Evolutionary conservation across 2,113 vertebrate genomes (phyloP), one percentile per base, ranked within the genome.

Genomic region (Lepisosteus oculatus): DNA sequence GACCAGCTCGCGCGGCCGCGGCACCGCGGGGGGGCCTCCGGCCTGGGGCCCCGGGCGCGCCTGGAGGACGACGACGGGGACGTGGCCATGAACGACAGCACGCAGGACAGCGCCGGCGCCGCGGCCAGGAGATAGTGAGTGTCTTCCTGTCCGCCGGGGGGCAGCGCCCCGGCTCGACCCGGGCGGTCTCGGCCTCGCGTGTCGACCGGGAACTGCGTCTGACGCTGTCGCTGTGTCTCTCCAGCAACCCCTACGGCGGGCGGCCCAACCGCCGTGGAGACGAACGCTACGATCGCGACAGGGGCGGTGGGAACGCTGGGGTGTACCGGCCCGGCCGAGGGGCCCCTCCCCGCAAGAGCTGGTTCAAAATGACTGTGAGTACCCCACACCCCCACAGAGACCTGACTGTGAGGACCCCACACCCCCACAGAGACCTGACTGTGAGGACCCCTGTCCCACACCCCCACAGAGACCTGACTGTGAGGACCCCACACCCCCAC

Each of bases 351-450:
- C 77, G 72, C 4, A 87, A 78, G 5, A 85, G 79, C 55, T 96
- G 95, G 81, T 80, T 76, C 64, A 80, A 71, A 54, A 86, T 96
- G 47, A 95, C 93, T 61, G 95, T 97, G 79, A 69, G 94, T 87
- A 42, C 0, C 3, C 14, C 2, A 55, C 68, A 29, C 29, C 29
- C 29, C 29, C 29, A 29, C 29, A 29, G 29, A 29, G 29, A 29
- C 29, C 29, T 29, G 29, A 29, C 29, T 29, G 29, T 29, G 29
- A 29, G 29, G 1, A 29, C 29, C 29, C 2, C 29, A 29, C 29
- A 29, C 29, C 29, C 29, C 29, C 29, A 29, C 29, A 29, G 29
- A 29, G 17, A 29, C 17, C 17, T 29, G 17, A 29, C 17, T 29
- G 1, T 29, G 17, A 29, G 17, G 0, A 29, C 17, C 1, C 29